A percentile compares a stretch with the other conserved stretches of the same genome.
Evolutionary conservation across 1,140 invertebrate species (phyloP).

Genomic region (Orchesella cincta): DNA sequence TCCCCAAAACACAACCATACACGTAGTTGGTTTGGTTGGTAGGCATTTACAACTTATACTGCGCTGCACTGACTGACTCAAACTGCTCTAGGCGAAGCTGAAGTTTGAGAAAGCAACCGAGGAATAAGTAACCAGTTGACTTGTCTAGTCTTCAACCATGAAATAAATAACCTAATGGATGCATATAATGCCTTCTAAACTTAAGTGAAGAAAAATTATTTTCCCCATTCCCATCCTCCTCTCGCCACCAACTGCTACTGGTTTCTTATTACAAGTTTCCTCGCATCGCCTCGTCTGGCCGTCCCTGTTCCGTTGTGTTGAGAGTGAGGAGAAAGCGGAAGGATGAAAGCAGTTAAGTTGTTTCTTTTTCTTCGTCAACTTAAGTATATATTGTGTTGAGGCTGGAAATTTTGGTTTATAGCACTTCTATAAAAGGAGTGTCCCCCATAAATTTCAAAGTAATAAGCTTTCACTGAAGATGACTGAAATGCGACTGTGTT

Average conservation of each 20-base stretch:
- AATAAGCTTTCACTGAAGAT: neutral
- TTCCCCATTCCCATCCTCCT: neutral
- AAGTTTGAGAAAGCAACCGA: neutral
- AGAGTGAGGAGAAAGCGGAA: neutral
- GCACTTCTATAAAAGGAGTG: neutral
- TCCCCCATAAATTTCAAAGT: neutral
- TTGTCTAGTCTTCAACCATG: neutral
- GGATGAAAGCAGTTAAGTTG: neutral
- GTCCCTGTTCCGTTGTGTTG: neutral
- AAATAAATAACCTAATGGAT: neutral
- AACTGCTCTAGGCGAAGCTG: no score
- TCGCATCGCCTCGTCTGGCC: no score
- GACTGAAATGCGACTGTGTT: neutral
- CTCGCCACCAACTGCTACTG: no score
- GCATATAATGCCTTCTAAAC: neutral
- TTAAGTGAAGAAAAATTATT: neutral
- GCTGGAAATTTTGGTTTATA: neutral
- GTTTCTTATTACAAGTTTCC: neutral
- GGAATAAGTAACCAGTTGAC: neutral
- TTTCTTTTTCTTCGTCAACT: neutral
- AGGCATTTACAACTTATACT: no score
- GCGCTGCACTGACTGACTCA: no score
- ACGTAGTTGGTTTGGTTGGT: no score
- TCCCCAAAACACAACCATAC: no score
- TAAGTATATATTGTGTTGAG: neutral